phyloP scores from a whole-genome alignment of 37 sponge, comb jelly and placozoan species.

The Halisarca cf. caerulea region DNA sequence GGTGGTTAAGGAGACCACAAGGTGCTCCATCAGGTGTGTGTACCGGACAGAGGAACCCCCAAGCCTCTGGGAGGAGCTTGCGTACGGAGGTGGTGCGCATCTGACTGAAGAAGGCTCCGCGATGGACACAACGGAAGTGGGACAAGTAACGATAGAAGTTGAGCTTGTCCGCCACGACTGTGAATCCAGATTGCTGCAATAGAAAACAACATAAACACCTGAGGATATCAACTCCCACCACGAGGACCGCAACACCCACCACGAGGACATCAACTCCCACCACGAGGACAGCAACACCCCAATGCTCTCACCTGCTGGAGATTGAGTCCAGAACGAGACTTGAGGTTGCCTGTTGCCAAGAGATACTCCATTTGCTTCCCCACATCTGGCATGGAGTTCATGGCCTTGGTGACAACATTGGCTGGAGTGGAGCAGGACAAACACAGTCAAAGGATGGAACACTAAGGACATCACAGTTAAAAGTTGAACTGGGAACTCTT shows the following conservation, averaged over 20 bases:
- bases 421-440: too few relatives aligned
- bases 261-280: neutral
- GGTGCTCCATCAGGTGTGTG: conserved; percentile 99
- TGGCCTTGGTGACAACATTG: conserved; percentile 23
- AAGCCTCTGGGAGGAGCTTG: conserved; percentile 94
- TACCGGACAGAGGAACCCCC: conserved; percentile 98
- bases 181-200: conserved; percentile 78
- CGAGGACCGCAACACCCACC: neutral
- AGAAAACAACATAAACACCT: neutral
- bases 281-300: neutral
- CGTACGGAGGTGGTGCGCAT: conserved; percentile 95
- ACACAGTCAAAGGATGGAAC: too few relatives aligned
- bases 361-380: conserved; percentile 83
- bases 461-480: too few relatives aligned
- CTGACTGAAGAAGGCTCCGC: conserved; percentile 94
- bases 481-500: too few relatives aligned
- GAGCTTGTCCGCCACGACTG: conserved; percentile 94
- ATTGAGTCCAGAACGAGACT: conserved; percentile 74
- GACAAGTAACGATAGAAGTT: conserved; percentile 95
- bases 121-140: conserved; percentile 95
- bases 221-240: neutral
- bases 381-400: conserved; percentile 48
- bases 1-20: conserved; percentile 96
- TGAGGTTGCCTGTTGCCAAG: conserved; percentile 89
- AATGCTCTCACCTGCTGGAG: conserved; percentile 81